Evolutionary conservation across 2,888 invertebrate species (phyloP).

Genomic region (Arctia plantaginis): DNA sequence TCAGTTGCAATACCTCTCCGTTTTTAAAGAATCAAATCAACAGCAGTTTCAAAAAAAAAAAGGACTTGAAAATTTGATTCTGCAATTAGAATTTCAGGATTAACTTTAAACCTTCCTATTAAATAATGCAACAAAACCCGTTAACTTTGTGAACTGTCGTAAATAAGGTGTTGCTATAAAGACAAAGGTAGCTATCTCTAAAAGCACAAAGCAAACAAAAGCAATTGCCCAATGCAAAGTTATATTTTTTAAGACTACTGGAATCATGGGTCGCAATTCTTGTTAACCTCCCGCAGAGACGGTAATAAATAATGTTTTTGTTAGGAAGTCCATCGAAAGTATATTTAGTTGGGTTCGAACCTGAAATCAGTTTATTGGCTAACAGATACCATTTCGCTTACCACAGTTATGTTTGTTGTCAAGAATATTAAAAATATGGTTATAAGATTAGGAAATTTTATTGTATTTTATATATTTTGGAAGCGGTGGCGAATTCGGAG

Average conservation of each 20-base stretch:
- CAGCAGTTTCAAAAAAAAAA: not conserved
- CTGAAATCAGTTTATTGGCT: not conserved
- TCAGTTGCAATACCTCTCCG: not conserved
- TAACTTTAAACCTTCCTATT: not conserved
- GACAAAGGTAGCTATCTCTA: not conserved
- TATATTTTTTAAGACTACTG: not conserved
- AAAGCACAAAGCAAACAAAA: not conserved
- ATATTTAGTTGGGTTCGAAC: not conserved
- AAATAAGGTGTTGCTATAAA: not conserved
- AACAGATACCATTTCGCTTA: not conserved
- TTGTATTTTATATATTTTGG: not conserved
- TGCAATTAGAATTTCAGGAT: not conserved
- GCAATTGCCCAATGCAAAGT: not conserved
- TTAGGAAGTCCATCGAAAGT: not conserved
- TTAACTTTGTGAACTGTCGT: not conserved
- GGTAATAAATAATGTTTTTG: not conserved
- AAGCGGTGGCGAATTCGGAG: not conserved
- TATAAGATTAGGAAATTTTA: not conserved
- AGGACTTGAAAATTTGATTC: not conserved
- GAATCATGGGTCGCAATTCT: not conserved
- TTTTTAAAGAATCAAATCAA: not conserved
- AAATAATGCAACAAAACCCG: not conserved
- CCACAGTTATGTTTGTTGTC: not conserved
- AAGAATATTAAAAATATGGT: not conserved
- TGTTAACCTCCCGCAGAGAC: not conserved